Conservation (phyloP, 2,888 invertebrate species). For the Mermis nigrescens region DNA sequence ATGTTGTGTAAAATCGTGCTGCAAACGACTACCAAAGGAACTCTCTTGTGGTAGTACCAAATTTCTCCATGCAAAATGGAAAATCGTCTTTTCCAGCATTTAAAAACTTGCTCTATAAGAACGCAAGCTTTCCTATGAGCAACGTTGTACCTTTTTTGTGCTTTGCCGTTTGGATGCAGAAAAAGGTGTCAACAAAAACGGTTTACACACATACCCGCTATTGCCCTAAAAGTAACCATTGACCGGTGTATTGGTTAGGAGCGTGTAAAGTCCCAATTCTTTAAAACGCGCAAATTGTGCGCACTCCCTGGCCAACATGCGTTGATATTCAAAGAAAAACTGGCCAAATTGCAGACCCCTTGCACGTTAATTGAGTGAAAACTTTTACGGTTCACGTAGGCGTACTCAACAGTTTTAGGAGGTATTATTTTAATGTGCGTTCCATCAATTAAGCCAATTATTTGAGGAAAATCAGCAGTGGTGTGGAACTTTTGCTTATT, state of each 20-base stretch:
- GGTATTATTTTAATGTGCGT: no score
- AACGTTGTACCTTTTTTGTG: neutral
- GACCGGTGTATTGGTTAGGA: neutral
- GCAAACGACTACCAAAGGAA: neutral
- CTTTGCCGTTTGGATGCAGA: neutral
- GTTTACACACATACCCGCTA: neutral
- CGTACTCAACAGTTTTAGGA: no score
- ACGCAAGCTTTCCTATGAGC: neutral
- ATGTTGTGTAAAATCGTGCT: neutral
- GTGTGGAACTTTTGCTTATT: no score
- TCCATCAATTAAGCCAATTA: no score
- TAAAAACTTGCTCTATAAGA: neutral
- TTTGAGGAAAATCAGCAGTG: no score
- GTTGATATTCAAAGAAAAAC: slow-evolving; percentile 15
- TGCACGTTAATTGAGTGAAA: no score
- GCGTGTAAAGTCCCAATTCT: neutral
- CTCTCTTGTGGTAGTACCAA: neutral
- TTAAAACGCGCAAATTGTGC: slow-evolving; percentile 18
- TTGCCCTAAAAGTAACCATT: neutral
- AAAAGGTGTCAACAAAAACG: neutral
- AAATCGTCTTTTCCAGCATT: neutral
- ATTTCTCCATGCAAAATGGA: neutral
- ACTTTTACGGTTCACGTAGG: no score
- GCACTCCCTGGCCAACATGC: slow-evolving; percentile 19
- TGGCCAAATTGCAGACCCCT: neutral